phyloP scores from a whole-genome alignment of 2,113 vertebrate genomes.

The Panthera uncia region DNA sequence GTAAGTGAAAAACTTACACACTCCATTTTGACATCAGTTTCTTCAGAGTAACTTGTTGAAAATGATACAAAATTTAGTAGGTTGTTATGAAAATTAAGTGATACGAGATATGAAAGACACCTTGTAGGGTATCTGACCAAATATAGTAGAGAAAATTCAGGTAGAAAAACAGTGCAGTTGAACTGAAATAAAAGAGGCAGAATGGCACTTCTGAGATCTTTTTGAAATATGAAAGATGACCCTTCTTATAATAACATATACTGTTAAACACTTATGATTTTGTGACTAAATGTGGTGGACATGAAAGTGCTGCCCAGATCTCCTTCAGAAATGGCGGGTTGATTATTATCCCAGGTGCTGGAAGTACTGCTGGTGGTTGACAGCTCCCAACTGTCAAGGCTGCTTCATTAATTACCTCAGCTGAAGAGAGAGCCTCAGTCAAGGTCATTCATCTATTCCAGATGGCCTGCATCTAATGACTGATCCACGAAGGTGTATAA shows the following conservation, averaged over 20 bases:
- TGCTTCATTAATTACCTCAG: not conserved
- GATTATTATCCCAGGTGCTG: not conserved
- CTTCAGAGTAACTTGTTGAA: not conserved
- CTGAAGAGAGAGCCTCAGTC: not conserved
- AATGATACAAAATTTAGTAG: not conserved
- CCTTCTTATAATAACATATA: not conserved
- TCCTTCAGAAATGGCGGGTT: not conserved
- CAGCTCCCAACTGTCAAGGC: not conserved
- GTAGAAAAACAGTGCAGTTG: not conserved
- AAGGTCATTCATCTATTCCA: not conserved
- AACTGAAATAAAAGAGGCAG: not conserved
- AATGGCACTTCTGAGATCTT: not conserved
- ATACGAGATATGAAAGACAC: not conserved
- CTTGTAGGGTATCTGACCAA: not conserved
- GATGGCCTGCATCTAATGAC: not conserved
- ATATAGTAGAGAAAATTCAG: not conserved
- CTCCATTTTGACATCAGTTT: not conserved
- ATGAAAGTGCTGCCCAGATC: not conserved
- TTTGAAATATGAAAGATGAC: not conserved
- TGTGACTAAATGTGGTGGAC: not conserved
- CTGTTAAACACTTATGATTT: not conserved
- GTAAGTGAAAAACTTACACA: not conserved
- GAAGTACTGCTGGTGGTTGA: not conserved
- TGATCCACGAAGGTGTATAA: not conserved
- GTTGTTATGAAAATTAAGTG: not conserved